phyloP scores from a whole-genome alignment of 2,113 vertebrate species.

The Phyllopteryx taeniolatus region DNA sequence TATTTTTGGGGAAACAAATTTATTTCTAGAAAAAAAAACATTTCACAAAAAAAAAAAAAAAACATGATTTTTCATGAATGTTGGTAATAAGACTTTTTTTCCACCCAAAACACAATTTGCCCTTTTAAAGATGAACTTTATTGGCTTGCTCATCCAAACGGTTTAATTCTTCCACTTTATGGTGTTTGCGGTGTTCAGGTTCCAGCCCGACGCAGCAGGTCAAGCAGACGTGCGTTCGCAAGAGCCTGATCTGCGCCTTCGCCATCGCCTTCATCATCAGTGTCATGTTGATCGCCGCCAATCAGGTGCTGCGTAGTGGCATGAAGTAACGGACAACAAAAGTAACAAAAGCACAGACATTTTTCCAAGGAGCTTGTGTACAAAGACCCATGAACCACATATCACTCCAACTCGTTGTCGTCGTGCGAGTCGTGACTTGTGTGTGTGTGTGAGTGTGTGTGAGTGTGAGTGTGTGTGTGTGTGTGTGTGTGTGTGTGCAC shows the following conservation, averaged over 20 bases:
- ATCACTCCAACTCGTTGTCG: conserved; percentile 50
- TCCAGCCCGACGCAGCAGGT: conserved; percentile 96
- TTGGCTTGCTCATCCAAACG: neutral
- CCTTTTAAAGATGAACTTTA: neutral
- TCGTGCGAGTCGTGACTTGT: conserved; percentile 32
- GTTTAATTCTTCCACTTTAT: neutral
- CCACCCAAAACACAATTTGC: neutral
- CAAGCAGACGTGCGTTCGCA: conserved; percentile 94
- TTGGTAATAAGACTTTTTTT: neutral
- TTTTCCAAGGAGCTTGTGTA: conserved; percentile 4
- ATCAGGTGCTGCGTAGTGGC: conserved; percentile 95
- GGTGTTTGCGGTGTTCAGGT: conserved; percentile 38
- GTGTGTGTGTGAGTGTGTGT: conserved; percentile 28
- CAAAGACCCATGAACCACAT: conserved; percentile 29
- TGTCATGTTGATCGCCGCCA: conserved; percentile 96
- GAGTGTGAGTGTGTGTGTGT: conserved; percentile 25
- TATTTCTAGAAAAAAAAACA: no score
- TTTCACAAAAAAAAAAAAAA: no score
- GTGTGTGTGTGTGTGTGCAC: conserved; percentile 30
- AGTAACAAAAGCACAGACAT: conserved; percentile 8
- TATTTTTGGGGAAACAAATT: no score
- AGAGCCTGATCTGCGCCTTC: conserved; percentile 96
- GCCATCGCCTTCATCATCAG: conserved; percentile 98
- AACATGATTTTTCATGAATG: no score
- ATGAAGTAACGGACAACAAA: conserved; percentile 79